Evolutionary conservation across 1,140 invertebrate species (phyloP), one percentile per base, ranked within the genome.

Genomic region (Pogonus chalceus): DNA sequence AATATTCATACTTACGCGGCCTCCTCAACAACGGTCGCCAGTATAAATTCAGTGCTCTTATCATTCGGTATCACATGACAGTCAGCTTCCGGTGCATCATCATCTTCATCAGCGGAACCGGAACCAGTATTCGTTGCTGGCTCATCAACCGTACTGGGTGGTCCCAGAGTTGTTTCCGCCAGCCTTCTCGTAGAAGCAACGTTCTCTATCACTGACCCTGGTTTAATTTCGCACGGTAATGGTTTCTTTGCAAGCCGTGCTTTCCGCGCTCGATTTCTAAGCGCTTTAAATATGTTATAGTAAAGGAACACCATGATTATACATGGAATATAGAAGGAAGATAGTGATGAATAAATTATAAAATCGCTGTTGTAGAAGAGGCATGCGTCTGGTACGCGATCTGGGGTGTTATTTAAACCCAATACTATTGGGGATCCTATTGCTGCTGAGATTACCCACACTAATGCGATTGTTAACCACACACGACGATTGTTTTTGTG

Each of bases 241-340:
- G 85, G 83, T 69, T 87, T 88, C 57, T 86, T 78, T 23, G 81
- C 83, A 23, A 82, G 81, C 49, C 81, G 76, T 58, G 87, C 82
- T 68, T 91, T 90, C 64, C 83, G 83, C 18, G 92, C 91, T 59
- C 93, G 78, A 57, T 85, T 83, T 39, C 88, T 79, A 64, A 98
- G 75, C 23, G 85, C 87, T 81, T 85, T 90, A 76, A 99, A 98
- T 76, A 99, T 99, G 75, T 86, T 91, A 75, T 92, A 97, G 72
- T 99, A 99, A 23, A 99, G 83, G 72, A 94, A 92, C 67, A 98
- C 90, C 94, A 99, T 98, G 64, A 97, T 92, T 64, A 97, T 85
- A 72, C 95, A 98, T 2, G 96, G 96, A 66, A 99, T 97, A 72
- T 98, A 99, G 81, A 99, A 99, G 59, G 96, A 98, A 51, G 88